Evolutionary conservation across 2,888 invertebrate species (phyloP), one percentile per base, ranked within the genome.

Genomic region (Cerceris ruficornis): DNA sequence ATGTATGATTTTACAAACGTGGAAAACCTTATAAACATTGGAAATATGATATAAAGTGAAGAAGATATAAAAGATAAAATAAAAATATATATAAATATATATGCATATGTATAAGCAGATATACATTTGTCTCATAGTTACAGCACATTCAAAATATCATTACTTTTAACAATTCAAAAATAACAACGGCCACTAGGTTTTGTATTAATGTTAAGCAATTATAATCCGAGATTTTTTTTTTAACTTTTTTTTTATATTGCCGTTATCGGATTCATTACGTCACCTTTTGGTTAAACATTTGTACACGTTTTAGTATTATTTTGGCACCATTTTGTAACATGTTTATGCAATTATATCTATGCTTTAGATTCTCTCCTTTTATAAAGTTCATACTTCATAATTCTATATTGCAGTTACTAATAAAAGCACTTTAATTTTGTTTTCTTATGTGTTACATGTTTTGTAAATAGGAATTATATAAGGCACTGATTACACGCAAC

Each of bases 401-500:
- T 77, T 72, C 64, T 82, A 80, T 82, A 82, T 82, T 78, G 74
- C 80, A 84, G 69, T 64, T 86, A 85, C 80, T 81, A 72, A 58
- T 85, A 81, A 83, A 85, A 86, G 82, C 83, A 87, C 77, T 87
- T 88, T 59, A 77, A 78, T 67, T 74, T 66, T 62, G 65, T 60
- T 50, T 65, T 67, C 59, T 80, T 81, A 62, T 74, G 72, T 50
- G 46, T 75, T 84, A 82, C 73, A 69, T 57, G 76, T 84, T 50
- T 79, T 50, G 39, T 76, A 62, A 54, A 69, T 85, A 81, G 78
- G 74, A 86, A 77, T 81, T 75, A 67, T 79, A 80, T 87, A 88
- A 89, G 90, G 88, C 90, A 89, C 90, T 88, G 84, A 87, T 86
- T 86, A 83, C 74, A 86, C 64, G 77, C 84, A 85, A 84, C 77